These are phyloP conservation scores for Euclidia mi DNA, from an alignment of 2,888 invertebrate genomes.

Conservation along the genomic window DNA sequence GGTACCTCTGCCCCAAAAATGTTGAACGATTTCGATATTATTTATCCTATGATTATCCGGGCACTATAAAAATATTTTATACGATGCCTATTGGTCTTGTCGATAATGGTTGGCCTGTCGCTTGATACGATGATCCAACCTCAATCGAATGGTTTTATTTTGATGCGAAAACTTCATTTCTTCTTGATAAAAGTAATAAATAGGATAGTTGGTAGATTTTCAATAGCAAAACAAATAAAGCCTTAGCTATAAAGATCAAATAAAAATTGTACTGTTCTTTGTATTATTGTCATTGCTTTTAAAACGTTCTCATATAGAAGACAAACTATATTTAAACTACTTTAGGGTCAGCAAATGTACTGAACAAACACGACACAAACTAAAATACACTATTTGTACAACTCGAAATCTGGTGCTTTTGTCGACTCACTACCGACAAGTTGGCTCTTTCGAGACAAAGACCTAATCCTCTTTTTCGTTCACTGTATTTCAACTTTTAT, in stretches of 20 bases:
- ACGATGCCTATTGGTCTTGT: neutral
- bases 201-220: no score
- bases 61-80: constrained; percentile 2
- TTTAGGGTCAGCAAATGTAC: constrained; percentile 13
- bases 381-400: constrained; percentile 6
- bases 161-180: neutral
- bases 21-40: neutral
- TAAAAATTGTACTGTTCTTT: no score
- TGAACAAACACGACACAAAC: constrained; percentile 17
- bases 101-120: neutral
- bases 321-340: constrained; percentile 1
- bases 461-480: constrained; percentile 14
- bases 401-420: constrained; percentile 24
- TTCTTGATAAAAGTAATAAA: neutral
- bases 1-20: constrained; percentile 6
- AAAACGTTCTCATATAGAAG: no score
- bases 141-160: neutral
- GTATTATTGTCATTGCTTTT: no score
- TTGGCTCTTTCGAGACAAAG: constrained; percentile 15
- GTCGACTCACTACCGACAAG: constrained; percentile 15
- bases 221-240: no score
- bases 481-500: constrained; percentile 3
- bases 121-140: neutral
- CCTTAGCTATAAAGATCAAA: no score
- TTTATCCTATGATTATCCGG: constrained; percentile 7